Conservation (phyloP, 2,113 vertebrate species). For the Raja brachyura region DNA sequence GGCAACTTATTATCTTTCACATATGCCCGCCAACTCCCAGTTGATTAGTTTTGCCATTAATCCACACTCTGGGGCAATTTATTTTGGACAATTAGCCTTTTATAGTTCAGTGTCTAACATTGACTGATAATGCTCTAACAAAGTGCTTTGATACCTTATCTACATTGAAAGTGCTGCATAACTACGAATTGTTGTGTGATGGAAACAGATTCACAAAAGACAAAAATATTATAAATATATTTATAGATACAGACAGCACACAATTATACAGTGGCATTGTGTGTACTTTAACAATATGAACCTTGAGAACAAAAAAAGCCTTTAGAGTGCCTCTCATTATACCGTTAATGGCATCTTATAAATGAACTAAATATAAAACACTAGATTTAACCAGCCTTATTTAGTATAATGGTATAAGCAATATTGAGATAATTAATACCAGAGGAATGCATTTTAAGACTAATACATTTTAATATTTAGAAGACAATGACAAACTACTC, state of each 20-base stretch:
- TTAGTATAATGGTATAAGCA: not conserved
- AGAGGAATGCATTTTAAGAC: not conserved
- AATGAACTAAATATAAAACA: not conserved
- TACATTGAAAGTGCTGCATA: too few relatives aligned
- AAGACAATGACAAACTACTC: not conserved
- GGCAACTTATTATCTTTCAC: too few relatives aligned
- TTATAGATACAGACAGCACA: not conserved
- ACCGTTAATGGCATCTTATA: not conserved
- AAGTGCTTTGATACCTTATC: too few relatives aligned
- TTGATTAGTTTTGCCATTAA: too few relatives aligned
- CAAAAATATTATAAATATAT: not conserved
- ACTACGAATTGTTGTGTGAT: too few relatives aligned
- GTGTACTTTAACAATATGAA: not conserved
- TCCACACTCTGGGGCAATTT: too few relatives aligned
- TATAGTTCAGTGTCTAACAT: too few relatives aligned
- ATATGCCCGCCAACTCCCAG: too few relatives aligned
- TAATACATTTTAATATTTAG: not conserved
- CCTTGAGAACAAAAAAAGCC: not conserved
- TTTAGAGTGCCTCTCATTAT: not conserved
- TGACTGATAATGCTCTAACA: too few relatives aligned
- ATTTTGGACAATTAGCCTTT: too few relatives aligned
- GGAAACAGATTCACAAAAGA: too few relatives aligned
- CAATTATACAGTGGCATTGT: not conserved
- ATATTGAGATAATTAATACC: not conserved
- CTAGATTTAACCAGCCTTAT: not conserved